Evolutionary conservation across 2,113 vertebrate species (phyloP).

Genomic region (Sigmodon hispidus): DNA sequence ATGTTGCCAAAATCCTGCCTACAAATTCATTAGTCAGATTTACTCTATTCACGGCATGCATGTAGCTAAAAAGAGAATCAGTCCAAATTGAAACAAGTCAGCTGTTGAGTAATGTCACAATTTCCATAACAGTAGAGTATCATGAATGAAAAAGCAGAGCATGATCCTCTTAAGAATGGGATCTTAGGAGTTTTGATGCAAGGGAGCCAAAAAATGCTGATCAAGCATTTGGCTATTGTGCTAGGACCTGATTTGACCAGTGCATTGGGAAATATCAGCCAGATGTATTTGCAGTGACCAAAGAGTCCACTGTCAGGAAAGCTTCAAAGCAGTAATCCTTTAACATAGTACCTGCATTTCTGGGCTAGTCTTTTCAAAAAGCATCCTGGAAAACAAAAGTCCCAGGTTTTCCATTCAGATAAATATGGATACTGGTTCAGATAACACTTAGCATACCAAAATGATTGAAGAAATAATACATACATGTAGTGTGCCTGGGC

Average conservation of each 20-base stretch:
- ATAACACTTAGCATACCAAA: not conserved
- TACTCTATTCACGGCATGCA: not conserved
- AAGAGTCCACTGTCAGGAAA: not conserved
- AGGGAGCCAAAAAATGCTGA: not conserved
- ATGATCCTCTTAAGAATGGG: not conserved
- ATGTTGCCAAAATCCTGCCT: constrained; percentile 47
- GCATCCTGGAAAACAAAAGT: not conserved
- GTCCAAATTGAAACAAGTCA: constrained; percentile 44
- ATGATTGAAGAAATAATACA: not conserved
- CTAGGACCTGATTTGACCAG: not conserved
- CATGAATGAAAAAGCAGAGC: not conserved
- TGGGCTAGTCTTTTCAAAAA: not conserved
- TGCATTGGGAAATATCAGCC: not conserved
- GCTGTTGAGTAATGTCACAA: not conserved
- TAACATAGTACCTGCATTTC: not conserved
- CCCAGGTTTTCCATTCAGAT: not conserved
- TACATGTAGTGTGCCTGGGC: fast-evolving
- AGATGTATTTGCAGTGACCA: not conserved
- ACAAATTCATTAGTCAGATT: constrained; percentile 52
- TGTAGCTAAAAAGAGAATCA: not conserved
- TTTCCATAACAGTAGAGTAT: not conserved
- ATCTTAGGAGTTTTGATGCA: not conserved
- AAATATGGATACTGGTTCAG: not conserved
- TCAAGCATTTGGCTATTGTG: not conserved
- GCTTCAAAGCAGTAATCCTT: not conserved